Evolutionary conservation across 2,888 invertebrate species (phyloP), one percentile per base, ranked within the genome.

Genomic region (Scaeva pyrastri): DNA sequence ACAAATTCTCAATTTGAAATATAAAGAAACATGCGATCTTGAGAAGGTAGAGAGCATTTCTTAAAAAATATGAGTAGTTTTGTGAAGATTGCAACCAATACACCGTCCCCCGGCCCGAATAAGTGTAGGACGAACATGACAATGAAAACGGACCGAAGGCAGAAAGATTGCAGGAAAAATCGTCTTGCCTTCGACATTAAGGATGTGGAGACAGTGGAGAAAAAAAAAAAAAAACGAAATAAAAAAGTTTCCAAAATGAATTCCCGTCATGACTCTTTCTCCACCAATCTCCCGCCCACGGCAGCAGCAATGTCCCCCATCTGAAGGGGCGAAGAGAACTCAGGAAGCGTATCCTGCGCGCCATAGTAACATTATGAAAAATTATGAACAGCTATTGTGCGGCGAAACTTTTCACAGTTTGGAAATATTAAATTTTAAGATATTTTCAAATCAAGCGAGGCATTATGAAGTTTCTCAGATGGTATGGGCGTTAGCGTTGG

Each of bases 361-460:
- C 52, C 68, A 64, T 76, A 76, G 84, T 62, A 80, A 85, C 70
- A 76, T 84, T 84, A 84, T 79, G 84, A 84, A 75, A 79, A 84
- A 84, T 84, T 84, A 79, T 84, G 79, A 76, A 84, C 84, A 84
- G 84, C 79, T 79, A 84, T 84, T 84, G 84, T 84, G 84, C 60
- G 84, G 79, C 39, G 64, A 62, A 79, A 84, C 75, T 79, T 84
- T 75, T 48, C 75, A 68, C 52, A 75, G 66, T 79, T 84, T 75
- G 71, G 79, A 58, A 75, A 84, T 85, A 85, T 80, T 80, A 85
- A 80, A 85, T 85, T 85, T 85, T 80, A 71, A 85, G 75, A 80
- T 85, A 85, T 85, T 80, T 85, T 85, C 80, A 80, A 85, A 85
- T 85, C 84, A 80, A 80, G 80, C 80, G 80, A 73, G 80, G 84